Conservation (phyloP, 2,113 vertebrate species). For the Ctenomys sociabilis region DNA sequence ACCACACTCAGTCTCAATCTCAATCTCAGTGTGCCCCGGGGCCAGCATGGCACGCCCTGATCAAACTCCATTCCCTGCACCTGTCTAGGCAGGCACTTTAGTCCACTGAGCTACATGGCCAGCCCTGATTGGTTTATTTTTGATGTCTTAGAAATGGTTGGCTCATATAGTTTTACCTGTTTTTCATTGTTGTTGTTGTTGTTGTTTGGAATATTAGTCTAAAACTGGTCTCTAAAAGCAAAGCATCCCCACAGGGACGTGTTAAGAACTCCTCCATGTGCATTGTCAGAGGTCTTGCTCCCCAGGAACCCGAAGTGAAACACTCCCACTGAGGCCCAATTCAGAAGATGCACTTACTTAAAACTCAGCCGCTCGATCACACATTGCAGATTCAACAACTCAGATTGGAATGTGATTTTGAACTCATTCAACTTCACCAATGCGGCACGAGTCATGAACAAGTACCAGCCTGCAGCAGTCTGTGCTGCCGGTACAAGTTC, state of each 20-base stretch:
- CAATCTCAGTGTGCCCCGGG: no score
- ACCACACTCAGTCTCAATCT: no score
- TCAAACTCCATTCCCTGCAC: no score
- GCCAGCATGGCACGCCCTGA: no score
- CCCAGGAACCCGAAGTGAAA: not conserved
- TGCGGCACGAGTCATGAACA: not conserved
- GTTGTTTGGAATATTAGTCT: not conserved
- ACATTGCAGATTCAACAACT: not conserved
- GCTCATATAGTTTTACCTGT: not conserved
- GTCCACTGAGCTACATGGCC: no score
- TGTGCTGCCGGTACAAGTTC: accelerated
- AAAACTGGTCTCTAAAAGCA: not conserved
- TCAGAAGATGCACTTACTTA: not conserved
- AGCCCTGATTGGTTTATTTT: not conserved
- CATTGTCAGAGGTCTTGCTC: not conserved
- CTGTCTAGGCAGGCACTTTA: no score
- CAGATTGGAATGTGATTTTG: not conserved
- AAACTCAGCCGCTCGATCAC: not conserved
- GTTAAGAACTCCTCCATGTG: not conserved
- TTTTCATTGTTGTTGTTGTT: not conserved
- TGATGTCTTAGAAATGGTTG: not conserved
- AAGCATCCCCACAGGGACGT: not conserved
- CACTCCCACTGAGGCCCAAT: not conserved
- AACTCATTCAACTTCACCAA: not conserved
- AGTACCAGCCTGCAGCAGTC: not conserved